Conservation (phyloP, 2,113 vertebrate species). For the Vidua chalybeata region DNA sequence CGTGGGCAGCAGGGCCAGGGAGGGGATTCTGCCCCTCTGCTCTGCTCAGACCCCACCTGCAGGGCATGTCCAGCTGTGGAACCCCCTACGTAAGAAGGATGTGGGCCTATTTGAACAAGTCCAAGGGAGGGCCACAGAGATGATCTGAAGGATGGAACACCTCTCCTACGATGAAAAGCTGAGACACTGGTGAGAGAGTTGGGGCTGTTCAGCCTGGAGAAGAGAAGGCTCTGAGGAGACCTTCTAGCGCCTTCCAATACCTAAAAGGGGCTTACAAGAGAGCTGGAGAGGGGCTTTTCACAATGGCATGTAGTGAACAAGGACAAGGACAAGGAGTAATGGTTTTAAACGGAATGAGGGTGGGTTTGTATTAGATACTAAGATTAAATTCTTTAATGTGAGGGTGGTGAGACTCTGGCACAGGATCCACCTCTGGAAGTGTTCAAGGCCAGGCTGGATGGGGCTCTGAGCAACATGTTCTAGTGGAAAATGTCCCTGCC, state of each 20-base stretch:
- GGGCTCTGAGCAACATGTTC: background rate
- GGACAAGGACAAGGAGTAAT: background rate
- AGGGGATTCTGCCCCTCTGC: background rate
- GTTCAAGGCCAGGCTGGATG: background rate
- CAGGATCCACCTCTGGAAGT: background rate
- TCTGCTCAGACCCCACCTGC: background rate
- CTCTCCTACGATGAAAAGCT: fast-evolving
- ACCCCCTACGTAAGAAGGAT: fast-evolving
- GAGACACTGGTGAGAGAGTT: background rate
- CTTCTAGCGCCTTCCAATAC: background rate
- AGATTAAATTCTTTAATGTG: background rate
- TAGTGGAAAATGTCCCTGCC: background rate
- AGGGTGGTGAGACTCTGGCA: background rate
- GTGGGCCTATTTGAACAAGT: background rate
- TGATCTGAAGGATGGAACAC: background rate
- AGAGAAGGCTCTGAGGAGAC: background rate
- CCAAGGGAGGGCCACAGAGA: background rate
- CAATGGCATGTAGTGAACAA: background rate
- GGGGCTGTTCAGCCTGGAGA: background rate
- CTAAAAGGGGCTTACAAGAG: background rate
- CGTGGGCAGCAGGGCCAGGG: background rate
- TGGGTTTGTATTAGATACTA: background rate
- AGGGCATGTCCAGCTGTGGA: fast-evolving
- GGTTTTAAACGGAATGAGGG: background rate
- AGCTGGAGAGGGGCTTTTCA: background rate